A percentile compares a stretch with the other conserved stretches of the same genome.
Conservation (phyloP, 2,797 vertebrate genomes). For the Varecia variegata region DNA sequence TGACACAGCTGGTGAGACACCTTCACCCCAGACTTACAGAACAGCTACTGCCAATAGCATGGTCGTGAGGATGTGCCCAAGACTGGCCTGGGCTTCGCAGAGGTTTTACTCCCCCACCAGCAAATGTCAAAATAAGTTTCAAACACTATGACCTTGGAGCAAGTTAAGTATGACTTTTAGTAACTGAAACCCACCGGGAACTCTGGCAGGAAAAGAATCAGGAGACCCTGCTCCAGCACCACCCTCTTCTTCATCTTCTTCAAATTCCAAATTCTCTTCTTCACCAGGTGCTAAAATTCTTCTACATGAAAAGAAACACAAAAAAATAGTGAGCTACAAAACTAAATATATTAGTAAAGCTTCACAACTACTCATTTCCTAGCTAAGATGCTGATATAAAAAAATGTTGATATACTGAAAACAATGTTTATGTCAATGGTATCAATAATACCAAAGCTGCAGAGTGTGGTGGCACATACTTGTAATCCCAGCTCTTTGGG, state of each 20-base stretch:
- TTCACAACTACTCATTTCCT: not conserved
- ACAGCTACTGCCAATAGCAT: not conserved
- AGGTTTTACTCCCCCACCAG: not conserved
- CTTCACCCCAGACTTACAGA: not conserved
- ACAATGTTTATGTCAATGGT: not conserved
- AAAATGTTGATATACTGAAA: not conserved
- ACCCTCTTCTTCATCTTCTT: slow-evolving; percentile 94
- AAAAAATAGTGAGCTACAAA: not conserved
- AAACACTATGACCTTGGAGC: not conserved
- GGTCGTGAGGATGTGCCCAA: not conserved
- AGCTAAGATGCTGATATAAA: not conserved
- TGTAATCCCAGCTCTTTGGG: not conserved
- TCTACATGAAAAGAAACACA: slow-evolving; percentile 81
- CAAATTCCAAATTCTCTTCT: slow-evolving; percentile 96
- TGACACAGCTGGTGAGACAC: not conserved
- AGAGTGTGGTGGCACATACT: not conserved
- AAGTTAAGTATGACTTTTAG: not conserved
- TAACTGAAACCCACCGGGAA: slow-evolving; percentile 87
- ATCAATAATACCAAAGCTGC: not conserved
- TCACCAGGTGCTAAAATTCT: slow-evolving; percentile 98
- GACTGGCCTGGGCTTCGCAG: not conserved
- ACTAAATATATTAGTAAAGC: not conserved
- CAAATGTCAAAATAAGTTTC: not conserved
- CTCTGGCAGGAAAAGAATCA: slow-evolving; percentile 90
- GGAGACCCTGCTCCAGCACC: slow-evolving; percentile 90